Conservation (phyloP, 2,797 vertebrate genomes). For the Carduelis carduelis region DNA sequence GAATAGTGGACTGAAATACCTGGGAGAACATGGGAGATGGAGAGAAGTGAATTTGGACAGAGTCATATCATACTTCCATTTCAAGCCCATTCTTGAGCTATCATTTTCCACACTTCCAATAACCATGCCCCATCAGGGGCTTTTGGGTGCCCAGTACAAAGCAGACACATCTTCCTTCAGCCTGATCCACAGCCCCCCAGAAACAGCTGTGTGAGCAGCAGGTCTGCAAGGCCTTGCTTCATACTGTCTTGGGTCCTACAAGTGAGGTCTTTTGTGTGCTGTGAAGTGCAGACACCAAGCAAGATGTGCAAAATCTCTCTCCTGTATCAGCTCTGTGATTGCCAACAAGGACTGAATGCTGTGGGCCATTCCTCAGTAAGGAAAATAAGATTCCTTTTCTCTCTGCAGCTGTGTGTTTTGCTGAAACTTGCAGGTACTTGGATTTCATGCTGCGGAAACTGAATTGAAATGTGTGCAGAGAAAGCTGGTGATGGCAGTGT, state of each 20-base stretch:
- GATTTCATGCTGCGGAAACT: neutral
- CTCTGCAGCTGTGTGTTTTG: neutral
- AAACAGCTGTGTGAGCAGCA: neutral
- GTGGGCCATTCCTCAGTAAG: neutral
- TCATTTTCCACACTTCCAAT: neutral
- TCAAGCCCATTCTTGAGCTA: neutral
- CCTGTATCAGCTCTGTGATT: neutral
- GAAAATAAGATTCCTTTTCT: neutral
- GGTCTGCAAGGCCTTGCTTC: fast-evolving
- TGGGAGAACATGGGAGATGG: neutral
- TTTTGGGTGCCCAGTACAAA: fast-evolving
- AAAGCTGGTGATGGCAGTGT: neutral
- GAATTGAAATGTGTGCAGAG: neutral
- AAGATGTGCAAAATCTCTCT: neutral
- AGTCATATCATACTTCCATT: neutral
- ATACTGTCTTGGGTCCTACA: neutral
- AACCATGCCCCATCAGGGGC: fast-evolving
- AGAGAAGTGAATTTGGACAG: neutral
- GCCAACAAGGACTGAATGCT: neutral
- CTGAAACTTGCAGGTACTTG: neutral
- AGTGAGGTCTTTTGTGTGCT: neutral
- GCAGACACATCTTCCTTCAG: neutral
- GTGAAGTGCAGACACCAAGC: neutral
- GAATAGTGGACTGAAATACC: neutral
- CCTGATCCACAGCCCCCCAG: neutral